Base-by-base conservation (phyloP, 2,113 vertebrate genomes). In the Callocephalon fimbriatum region DNA sequence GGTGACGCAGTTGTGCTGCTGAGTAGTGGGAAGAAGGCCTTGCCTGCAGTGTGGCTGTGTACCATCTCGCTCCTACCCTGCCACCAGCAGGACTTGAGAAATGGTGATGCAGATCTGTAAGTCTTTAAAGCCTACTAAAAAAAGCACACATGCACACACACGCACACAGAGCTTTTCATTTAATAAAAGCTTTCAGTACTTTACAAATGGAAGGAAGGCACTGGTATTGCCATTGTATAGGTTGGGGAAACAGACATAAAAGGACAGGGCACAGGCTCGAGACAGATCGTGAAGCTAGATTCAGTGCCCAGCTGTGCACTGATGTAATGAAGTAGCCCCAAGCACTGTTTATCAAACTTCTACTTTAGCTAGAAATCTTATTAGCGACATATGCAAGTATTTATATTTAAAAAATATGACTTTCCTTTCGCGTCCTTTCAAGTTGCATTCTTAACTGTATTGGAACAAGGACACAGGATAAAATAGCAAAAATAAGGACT, bases 371-470 rank as follows among this genome's bases (percentile, higher is more conserved):
- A 96, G 91, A 94, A 97, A 87, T 61, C 83, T 91, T 96, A 95
- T 94, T 96, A 96, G 80, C 1, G 26, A 93, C 96, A 96, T 75
- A 95, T 96, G 95, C 56, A 96, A 96, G 83, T 89, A 94, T 91
- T 97, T 96, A 91, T 91, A 93, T 95, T 93, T 96, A 2, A 47
- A 95, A 96, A 97, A 95, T 97, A 96, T 84, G 76, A 91, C 89
- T 96, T 95, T 95, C 38, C 89, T 95, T 94, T 91, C 0, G 3
- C 14, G 6, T 83, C 63, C 94, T 95, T 96, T 94, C 95, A 96
- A 96, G 94, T 81, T 93, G 80, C 91, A 85, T 96, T 97, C 95
- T 95, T 71, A 63, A 94, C 42, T 59, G 86, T 91, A 95, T 92
- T 93, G 78, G 92, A 95, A 94, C 75, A 97, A 97, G 86, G 83